A percentile compares a stretch with the other conserved stretches of the same genome.
Evolutionary conservation across 1,140 invertebrate genomes (phyloP).

Genomic region (Bactericera cockerelli): DNA sequence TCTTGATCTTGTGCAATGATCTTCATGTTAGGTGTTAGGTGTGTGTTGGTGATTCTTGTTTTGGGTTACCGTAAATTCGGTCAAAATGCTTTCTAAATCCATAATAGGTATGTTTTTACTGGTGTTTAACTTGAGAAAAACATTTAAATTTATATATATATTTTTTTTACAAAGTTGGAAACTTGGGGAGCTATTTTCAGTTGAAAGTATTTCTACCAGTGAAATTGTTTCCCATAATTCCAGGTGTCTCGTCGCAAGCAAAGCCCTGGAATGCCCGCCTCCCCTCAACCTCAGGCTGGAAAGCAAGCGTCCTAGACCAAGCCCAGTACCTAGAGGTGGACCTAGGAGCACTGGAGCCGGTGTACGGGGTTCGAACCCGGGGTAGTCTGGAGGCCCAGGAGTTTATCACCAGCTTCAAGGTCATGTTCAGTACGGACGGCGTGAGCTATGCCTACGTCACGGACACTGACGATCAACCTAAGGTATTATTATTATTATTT

Average conservation of each 20-base stretch:
- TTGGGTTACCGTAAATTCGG: too few relatives aligned
- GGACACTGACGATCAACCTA: slow-evolving; percentile 24
- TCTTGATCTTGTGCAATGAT: too few relatives aligned
- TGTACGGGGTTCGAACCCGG: slow-evolving; percentile 55
- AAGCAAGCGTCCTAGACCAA: slow-evolving; percentile 35
- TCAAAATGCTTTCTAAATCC: too few relatives aligned
- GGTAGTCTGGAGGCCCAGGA: slow-evolving; percentile 46
- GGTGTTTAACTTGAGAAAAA: too few relatives aligned
- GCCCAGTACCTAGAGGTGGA: slow-evolving; percentile 55
- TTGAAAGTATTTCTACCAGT: too few relatives aligned
- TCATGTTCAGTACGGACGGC: slow-evolving; percentile 50
- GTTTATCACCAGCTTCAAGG: slow-evolving; percentile 56
- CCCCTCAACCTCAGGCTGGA: slow-evolving; percentile 36
- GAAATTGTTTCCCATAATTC: too few relatives aligned
- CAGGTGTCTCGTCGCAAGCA: neutral
- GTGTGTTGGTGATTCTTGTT: too few relatives aligned
- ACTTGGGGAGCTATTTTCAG: too few relatives aligned
- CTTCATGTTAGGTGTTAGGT: too few relatives aligned
- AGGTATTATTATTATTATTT: slow-evolving; percentile 12
- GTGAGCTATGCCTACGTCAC: slow-evolving; percentile 36
- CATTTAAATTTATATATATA: too few relatives aligned
- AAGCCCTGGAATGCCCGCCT: neutral
- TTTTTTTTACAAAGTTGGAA: too few relatives aligned
- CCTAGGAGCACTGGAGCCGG: slow-evolving; percentile 39
- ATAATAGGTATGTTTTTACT: too few relatives aligned